Percentiles rank a stretch among this genome's conserved stretches.
phyloP scores from a whole-genome alignment of 2,888 invertebrate genomes.

The Meiosimyza decipiens region DNA sequence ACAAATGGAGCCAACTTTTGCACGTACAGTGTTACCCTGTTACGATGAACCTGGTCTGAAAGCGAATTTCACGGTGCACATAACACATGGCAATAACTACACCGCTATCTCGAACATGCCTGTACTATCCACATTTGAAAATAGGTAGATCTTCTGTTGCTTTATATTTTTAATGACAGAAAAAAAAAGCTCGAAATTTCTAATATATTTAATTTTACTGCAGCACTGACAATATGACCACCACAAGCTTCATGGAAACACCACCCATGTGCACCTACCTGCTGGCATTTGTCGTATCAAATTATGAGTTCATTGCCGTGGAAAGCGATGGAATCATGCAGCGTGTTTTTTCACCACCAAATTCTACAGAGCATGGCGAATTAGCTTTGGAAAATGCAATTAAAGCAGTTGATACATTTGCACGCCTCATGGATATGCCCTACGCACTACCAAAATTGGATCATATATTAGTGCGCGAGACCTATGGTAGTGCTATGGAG shows the following conservation, averaged over 20 bases:
- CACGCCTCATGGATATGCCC: constrained; percentile 76
- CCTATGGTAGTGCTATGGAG: constrained; percentile 85
- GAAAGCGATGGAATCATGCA: constrained; percentile 50
- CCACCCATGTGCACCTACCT: constrained; percentile 81
- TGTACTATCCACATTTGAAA: constrained; percentile 36
- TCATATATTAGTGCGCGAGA: constrained; percentile 84
- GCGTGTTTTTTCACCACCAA: constrained; percentile 44
- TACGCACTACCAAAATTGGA: constrained; percentile 83
- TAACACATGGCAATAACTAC: constrained; percentile 69
- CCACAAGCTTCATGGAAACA: constrained; percentile 67
- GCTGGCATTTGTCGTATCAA: constrained; percentile 80
- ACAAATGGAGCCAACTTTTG: constrained; percentile 76
- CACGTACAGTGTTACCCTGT: constrained; percentile 79
- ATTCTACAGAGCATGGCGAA: constrained; percentile 21
- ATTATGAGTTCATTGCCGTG: constrained; percentile 61
- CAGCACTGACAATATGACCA: constrained; percentile 32
- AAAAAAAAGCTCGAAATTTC: no score
- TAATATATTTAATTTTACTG: constrained; percentile 29
- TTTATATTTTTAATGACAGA: no score
- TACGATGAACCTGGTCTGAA: constrained; percentile 81
- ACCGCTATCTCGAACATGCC: constrained; percentile 65
- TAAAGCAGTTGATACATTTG: constrained; percentile 52
- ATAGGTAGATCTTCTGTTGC: background rate
- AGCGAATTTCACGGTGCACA: constrained; percentile 74
- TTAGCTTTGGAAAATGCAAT: constrained; percentile 41